Evolutionary conservation across 1,140 invertebrate species (phyloP).

Genomic region (Psix sp.): DNA sequence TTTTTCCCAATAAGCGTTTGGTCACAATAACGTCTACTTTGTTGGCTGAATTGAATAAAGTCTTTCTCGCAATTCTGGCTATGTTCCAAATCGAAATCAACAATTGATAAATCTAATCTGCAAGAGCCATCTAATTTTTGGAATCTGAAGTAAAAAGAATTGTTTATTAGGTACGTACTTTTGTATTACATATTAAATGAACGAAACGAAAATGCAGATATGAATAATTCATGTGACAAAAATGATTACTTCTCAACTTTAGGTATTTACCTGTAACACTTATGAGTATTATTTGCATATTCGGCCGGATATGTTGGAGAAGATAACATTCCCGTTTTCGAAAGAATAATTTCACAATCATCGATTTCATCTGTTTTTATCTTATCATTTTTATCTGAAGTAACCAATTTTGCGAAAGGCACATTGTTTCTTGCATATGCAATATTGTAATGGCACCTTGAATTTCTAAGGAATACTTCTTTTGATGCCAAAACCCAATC

Average conservation of each 20-base stretch:
- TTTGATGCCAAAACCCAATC: constrained; percentile 66
- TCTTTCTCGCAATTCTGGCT: constrained; percentile 68
- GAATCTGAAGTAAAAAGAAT: constrained; percentile 57
- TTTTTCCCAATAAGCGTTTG: constrained; percentile 59
- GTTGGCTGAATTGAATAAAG: constrained; percentile 62
- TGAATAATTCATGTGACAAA: too few species aligned
- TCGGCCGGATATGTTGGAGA: constrained; percentile 62
- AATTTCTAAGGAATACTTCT: constrained; percentile 58
- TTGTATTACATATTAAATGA: constrained; percentile 6
- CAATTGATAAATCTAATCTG: constrained; percentile 61
- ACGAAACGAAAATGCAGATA: too few species aligned
- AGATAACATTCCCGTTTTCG: constrained; percentile 50
- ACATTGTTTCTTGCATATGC: constrained; percentile 6
- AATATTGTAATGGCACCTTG: constrained; percentile 42
- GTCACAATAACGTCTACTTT: constrained; percentile 67
- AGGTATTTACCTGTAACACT: constrained; percentile 66
- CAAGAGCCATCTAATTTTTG: constrained; percentile 59
- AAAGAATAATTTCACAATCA: constrained; percentile 59
- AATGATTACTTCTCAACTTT: too few species aligned
- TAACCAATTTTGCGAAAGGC: constrained; percentile 27
- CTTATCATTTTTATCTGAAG: constrained; percentile 11
- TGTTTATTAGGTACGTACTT: constrained; percentile 3
- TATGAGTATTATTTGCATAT: constrained; percentile 63
- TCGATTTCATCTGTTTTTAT: constrained; percentile 1
- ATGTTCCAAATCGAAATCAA: constrained; percentile 70